A percentile compares a stretch with the other conserved stretches of the same genome.
Evolutionary conservation across 2,797 vertebrate genomes (phyloP).

Genomic region (Dromococcyx pavoninus): DNA sequence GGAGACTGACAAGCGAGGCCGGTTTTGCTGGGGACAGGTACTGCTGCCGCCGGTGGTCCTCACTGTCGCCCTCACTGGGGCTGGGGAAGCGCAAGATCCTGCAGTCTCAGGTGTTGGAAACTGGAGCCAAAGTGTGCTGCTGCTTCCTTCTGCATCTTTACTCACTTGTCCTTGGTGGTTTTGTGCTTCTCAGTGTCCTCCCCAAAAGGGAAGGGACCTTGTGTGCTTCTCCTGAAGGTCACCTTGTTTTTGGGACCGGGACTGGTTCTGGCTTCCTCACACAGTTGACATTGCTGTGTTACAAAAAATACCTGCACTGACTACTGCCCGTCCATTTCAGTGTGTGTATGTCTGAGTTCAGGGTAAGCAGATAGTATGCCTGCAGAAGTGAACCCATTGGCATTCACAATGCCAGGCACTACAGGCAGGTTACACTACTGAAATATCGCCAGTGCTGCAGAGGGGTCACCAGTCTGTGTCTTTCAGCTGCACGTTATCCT

Average conservation of each 20-base stretch:
- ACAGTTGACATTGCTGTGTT: neutral
- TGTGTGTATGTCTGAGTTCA: neutral
- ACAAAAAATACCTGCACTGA: neutral
- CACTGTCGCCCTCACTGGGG: rapidly evolving
- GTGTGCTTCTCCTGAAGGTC: neutral
- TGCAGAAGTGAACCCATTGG: neutral
- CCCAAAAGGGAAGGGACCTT: neutral
- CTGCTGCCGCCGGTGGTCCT: neutral
- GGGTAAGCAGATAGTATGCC: neutral
- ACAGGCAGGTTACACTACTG: neutral
- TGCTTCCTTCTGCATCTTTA: neutral
- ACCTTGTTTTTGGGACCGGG: neutral
- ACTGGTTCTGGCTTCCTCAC: neutral
- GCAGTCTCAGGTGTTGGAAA: neutral
- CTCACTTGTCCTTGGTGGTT: rapidly evolving
- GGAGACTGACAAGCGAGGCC: neutral
- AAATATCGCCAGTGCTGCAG: neutral
- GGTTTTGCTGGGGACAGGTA: neutral
- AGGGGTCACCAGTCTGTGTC: neutral
- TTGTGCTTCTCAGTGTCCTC: neutral
- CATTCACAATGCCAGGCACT: rapidly evolving
- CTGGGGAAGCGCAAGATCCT: neutral
- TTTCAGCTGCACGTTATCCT: neutral
- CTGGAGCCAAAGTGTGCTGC: neutral
- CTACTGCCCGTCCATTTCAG: neutral